Evolutionary conservation across 2,888 invertebrate genomes (phyloP).

Genomic region (Ennomos fuscantarius): DNA sequence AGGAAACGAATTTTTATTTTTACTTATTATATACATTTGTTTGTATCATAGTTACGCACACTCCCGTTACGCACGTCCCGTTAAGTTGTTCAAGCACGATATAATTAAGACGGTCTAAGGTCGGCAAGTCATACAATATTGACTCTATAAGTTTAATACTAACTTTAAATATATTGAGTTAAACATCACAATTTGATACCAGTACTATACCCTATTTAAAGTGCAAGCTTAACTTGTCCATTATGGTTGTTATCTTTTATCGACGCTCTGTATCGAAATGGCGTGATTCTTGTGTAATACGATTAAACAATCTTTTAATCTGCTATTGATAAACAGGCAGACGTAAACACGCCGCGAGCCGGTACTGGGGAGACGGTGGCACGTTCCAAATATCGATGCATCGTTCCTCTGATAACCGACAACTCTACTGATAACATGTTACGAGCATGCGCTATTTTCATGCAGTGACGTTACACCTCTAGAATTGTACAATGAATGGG

Average conservation of each 20-base stretch:
- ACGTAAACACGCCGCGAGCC: conserved; percentile 21
- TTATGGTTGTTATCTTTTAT: conserved; percentile 24
- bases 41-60: neutral
- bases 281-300: conserved; percentile 37
- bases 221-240: conserved; percentile 5
- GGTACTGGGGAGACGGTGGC: conserved; percentile 7
- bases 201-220: neutral
- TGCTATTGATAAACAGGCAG: conserved; percentile 17
- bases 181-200: too few species aligned
- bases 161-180: too few species aligned
- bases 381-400: conserved; percentile 16
- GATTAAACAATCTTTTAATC: conserved; percentile 19
- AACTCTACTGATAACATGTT: neutral
- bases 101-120: too few species aligned
- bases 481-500: conserved; percentile 12
- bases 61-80: neutral
- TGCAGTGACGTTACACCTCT: conserved; percentile 1
- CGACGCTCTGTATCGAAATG: conserved; percentile 32
- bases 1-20: too few species aligned
- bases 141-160: too few species aligned
- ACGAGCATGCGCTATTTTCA: conserved; percentile 18
- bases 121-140: too few species aligned
- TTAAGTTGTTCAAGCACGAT: too few species aligned
- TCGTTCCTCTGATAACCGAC: neutral
- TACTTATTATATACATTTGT: too few species aligned